Percentiles rank a stretch among this genome's conserved stretches.
These are phyloP conservation scores for Agapornis canus DNA, from an alignment of 2,797 vertebrate genomes.

Conservation along the genomic window DNA sequence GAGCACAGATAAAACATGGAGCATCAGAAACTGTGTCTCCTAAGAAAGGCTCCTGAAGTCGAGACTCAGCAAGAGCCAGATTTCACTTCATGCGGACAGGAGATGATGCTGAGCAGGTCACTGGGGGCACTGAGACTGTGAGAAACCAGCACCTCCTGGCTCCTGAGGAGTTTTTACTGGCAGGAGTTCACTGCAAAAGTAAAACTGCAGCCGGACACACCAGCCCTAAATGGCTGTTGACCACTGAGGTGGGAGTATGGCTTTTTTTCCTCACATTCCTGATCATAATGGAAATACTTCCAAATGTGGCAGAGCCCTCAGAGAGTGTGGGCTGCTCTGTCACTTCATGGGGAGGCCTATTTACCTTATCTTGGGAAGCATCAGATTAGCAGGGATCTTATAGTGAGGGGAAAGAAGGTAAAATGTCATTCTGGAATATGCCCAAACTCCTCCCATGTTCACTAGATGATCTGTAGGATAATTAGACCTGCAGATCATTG, in stretches of 20 bases:
- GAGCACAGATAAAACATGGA: rapidly evolving
- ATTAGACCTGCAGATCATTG: constrained; percentile 8
- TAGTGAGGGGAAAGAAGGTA: background rate
- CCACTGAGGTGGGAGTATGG: background rate
- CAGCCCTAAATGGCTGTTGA: background rate
- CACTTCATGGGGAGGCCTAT: background rate
- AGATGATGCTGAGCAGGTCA: background rate
- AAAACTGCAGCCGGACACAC: background rate
- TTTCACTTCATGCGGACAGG: rapidly evolving
- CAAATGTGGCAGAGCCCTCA: background rate
- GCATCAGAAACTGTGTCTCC: background rate
- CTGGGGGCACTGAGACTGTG: rapidly evolving
- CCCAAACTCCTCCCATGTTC: background rate
- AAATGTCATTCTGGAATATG: constrained; percentile 12
- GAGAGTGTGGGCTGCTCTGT: background rate
- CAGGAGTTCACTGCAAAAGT: background rate
- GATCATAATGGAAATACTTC: background rate
- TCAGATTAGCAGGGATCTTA: background rate
- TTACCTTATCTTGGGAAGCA: background rate
- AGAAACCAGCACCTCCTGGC: background rate
- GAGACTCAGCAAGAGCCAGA: background rate
- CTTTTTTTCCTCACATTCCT: background rate
- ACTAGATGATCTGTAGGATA: constrained; percentile 9
- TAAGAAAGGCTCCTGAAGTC: background rate
- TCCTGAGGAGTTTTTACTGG: background rate